Evolutionary conservation across 2,888 invertebrate genomes (phyloP), one percentile per base, ranked within the genome.

Genomic region (Tetragonisca angustula): DNA sequence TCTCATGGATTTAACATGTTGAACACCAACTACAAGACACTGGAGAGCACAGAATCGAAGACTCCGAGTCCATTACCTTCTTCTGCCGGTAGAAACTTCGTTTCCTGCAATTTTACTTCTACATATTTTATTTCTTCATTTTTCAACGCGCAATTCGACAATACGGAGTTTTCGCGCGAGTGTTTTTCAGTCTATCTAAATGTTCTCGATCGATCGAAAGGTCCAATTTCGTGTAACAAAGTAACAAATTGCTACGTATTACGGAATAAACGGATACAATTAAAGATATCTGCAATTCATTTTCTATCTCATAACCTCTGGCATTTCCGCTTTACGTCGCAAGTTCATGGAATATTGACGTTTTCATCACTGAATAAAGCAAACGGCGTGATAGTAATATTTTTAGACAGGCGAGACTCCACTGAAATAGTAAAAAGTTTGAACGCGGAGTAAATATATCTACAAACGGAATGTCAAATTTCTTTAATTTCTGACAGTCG

Each of bases 1-100:
- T 65, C 62, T 49, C 36, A 78, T 86, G 78, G 81, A 71, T 11
- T 59, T 68, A 79, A 79, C 70, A 88, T 86, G 86, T 84, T 78
- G 78, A 82, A 36, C 52, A 67, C 73, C 79, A 67, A 84, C n/a
- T 52, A 50, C 27, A n/a, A 32, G n/a, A 54, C 9, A 13, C 13
- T 61, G 32, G 49, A 75, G n/a, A 79, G 64, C 36, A 11, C 27
- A 21, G 79, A 88, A 74, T 54, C 76, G 62, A 79, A 72, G 56
- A 72, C 67, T 24, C 52, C 65, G 19, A 86, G 74, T 52, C 36
- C 78, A 17, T 19, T 79, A 56, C 73, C 76, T 24, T 65, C 70
- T 15, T 64, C 72, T n/a, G 69, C 62, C 69, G 86, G 88, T 88
- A 83, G 15, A 67, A 62, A 62, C 21, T 11, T 50, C 54, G 15